Conservation (phyloP, 1,140 invertebrate genomes). For the Drosophila bifasciata region DNA sequence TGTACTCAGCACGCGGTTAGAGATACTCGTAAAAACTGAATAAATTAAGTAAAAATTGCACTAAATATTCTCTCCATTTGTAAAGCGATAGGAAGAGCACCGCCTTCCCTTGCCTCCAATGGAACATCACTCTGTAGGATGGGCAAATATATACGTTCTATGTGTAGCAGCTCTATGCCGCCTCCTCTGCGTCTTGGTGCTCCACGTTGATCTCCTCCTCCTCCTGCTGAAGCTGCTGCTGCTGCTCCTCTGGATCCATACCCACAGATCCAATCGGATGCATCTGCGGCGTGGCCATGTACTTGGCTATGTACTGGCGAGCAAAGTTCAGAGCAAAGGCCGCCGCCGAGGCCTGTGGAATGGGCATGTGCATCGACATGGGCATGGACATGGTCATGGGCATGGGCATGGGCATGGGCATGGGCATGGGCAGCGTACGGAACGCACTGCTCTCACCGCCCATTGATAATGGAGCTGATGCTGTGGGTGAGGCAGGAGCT, state of each 20-base stretch:
- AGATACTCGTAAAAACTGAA: slow-evolving; percentile 53
- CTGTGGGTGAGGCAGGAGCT: slow-evolving; percentile 78
- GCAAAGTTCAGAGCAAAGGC: slow-evolving; percentile 84
- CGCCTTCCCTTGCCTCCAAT: background rate
- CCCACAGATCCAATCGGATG: slow-evolving; percentile 1
- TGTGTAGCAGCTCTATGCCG: slow-evolving; percentile 6
- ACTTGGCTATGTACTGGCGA: slow-evolving; percentile 84
- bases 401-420: slow-evolving; percentile 32
- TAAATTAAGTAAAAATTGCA: slow-evolving; percentile 76
- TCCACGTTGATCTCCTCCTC: slow-evolving; percentile 92
- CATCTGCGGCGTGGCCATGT: slow-evolving; percentile 50
- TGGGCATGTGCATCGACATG: slow-evolving; percentile 82
- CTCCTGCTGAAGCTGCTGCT: slow-evolving; percentile 69
- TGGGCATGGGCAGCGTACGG: slow-evolving; percentile 84
- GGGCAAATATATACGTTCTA: too few species aligned
- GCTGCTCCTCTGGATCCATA: background rate
- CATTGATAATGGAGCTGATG: slow-evolving; percentile 87
- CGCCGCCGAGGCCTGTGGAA: slow-evolving; percentile 69
- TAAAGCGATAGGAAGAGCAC: slow-evolving; percentile 63
- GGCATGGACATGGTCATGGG: slow-evolving; percentile 81
- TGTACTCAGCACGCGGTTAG: slow-evolving; percentile 67
- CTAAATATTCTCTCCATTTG: slow-evolving; percentile 60
- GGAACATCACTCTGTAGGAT: background rate
- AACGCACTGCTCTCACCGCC: slow-evolving; percentile 95
- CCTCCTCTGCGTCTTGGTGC: slow-evolving; percentile 79